phyloP scores from a whole-genome alignment of 2,113 vertebrate genomes.

The Mormoops blainvillei region DNA sequence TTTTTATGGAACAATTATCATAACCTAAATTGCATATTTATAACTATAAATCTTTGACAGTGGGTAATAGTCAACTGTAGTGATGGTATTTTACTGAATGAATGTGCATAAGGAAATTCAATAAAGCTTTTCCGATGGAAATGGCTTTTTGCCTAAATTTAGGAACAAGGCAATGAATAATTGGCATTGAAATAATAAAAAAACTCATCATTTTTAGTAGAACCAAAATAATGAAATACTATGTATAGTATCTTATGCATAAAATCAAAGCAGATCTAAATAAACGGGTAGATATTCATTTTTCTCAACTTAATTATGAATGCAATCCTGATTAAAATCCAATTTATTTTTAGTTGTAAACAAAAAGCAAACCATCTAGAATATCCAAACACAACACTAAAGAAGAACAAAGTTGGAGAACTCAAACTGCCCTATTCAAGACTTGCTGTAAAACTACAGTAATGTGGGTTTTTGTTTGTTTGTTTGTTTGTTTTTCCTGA shows the following conservation, averaged over 20 bases:
- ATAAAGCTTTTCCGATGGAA: background rate
- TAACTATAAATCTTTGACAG: background rate
- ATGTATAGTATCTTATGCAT: background rate
- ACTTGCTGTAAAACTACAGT: background rate
- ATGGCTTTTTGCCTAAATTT: background rate
- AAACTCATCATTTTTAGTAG: background rate
- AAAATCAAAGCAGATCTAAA: background rate
- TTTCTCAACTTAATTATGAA: background rate
- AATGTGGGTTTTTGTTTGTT: background rate
- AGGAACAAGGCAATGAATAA: background rate
- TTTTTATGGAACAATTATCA: background rate
- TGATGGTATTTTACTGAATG: background rate
- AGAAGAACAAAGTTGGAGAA: background rate
- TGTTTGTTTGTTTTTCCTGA: too few species aligned
- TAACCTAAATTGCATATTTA: background rate
- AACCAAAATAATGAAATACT: background rate
- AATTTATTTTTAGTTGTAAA: background rate
- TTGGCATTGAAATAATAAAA: background rate
- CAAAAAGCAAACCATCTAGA: background rate
- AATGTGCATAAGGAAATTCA: background rate
- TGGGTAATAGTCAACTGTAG: background rate
- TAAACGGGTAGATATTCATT: background rate
- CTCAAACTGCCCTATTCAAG: background rate
- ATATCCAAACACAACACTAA: background rate
- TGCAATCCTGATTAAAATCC: background rate